A percentile compares a stretch with the other conserved stretches of the same genome.
phyloP scores from a whole-genome alignment of 2,797 vertebrate species.

The Muraenolepis orangiensis region DNA sequence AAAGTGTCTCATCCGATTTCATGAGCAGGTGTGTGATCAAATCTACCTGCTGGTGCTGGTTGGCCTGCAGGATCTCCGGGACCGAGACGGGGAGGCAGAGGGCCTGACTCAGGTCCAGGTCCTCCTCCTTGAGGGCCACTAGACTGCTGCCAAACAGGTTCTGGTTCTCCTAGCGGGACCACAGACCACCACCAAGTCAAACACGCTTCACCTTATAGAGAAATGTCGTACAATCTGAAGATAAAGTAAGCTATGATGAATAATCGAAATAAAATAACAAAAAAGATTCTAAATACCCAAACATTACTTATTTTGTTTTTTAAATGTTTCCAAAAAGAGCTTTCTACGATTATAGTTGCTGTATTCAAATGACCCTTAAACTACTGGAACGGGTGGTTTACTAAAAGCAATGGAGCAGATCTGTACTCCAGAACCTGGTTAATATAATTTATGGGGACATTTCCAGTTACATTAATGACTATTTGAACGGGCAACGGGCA shows the following conservation, averaged over 20 bases:
- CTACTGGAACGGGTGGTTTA: neutral
- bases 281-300: no score
- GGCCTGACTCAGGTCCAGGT: slow-evolving; percentile 93
- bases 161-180: slow-evolving; percentile 85
- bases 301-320: neutral
- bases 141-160: slow-evolving; percentile 95
- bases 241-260: no score
- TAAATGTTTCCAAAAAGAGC: neutral
- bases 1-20: no score
- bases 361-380: neutral
- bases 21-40: neutral
- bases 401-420: neutral
- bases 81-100: slow-evolving; percentile 93
- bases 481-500: neutral
- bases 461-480: neutral
- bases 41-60: slow-evolving; percentile 88
- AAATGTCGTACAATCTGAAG: neutral
- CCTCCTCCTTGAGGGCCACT: slow-evolving; percentile 93
- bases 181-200: neutral
- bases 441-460: neutral
- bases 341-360: neutral
- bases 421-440: neutral
- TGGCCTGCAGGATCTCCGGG: slow-evolving; percentile 96
- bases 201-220: neutral
- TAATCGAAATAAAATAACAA: neutral